Base-by-base conservation (phyloP, 2,113 vertebrate species). In the Chauna torquata region DNA sequence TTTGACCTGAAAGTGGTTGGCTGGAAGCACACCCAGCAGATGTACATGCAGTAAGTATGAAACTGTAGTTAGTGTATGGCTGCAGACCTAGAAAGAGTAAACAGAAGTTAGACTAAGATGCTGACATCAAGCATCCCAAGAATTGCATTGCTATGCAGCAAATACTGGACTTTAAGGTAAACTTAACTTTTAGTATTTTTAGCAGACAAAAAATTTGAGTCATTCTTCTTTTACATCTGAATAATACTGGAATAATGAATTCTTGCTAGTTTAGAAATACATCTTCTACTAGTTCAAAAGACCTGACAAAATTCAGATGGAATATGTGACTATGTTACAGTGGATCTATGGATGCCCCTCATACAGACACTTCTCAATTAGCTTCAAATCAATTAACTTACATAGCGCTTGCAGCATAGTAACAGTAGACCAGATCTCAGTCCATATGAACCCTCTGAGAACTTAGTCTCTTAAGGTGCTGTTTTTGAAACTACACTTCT, bases 51-150 rank as follows among this genome's bases (percentile, higher is more conserved):
- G 97, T 96, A 71, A 99, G 96, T 82, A 97, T 96, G 94, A 99
- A 99, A 91, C 97, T 98, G 98, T 99, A 99, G 97, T 98, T 97
- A 84, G 98, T 98, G 92, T 98, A 98, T 2, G 99, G 99, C 96
- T 98, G 98, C 68, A 99, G 98, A 97, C 98, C 99, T 99, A 97
- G 84, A 92, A 94, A 95, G 69, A 93, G 47, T 58, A 97, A 94
- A 92, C 8, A 91, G 77, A 90, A 55, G 66, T 81, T 71, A 95
- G 74, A 69, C 24, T 80, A 81, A 97, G 81, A 92, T 76, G 44
- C 13, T 90, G 78, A 83, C 66, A 96, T 86, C 65, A 93, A 54
- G 86, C 44, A 82, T 82, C 11, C 25, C 85, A 87, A 78, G 44
- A 76, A 82, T n/a, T 34, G 4, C 79, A 78, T 65, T 38, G 42